phyloP scores from a whole-genome alignment of 1,140 invertebrate genomes.

The Cheumatopsyche charites region DNA sequence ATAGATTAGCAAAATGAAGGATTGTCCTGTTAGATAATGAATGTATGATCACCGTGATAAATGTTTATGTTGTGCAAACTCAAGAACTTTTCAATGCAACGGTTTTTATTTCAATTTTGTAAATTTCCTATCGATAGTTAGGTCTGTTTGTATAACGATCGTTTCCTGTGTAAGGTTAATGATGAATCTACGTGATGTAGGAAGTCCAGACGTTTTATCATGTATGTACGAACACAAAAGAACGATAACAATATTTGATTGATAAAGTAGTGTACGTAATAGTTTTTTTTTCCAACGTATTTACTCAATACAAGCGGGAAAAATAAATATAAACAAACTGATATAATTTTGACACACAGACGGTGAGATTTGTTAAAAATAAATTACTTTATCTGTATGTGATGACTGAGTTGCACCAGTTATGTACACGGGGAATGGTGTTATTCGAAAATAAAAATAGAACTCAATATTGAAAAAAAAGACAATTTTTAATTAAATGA shows the following conservation, averaged over 20 bases:
- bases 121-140: no score
- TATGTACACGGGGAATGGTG: no score
- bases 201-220: background rate
- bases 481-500: no score
- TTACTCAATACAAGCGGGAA: constrained; percentile 18
- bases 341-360: background rate
- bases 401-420: no score
- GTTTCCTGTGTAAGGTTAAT: background rate
- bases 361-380: constrained; percentile 5
- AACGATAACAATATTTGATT: constrained; percentile 15
- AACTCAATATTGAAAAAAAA: no score
- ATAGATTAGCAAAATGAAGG: no score
- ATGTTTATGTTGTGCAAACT: no score
- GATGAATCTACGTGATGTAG: background rate
- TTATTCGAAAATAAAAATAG: no score
- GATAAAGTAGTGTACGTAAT: constrained; percentile 18
- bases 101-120: no score
- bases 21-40: no score
- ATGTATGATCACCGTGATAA: no score
- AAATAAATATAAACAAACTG: constrained; percentile 18
- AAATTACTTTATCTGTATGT: background rate
- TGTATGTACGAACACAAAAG: background rate
- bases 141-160: background rate
- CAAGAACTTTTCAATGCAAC: no score
- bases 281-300: background rate